These are phyloP conservation scores for Dyspetes luteomarginatus DNA, from an alignment of 2,888 invertebrate species.

Conservation along the genomic window DNA sequence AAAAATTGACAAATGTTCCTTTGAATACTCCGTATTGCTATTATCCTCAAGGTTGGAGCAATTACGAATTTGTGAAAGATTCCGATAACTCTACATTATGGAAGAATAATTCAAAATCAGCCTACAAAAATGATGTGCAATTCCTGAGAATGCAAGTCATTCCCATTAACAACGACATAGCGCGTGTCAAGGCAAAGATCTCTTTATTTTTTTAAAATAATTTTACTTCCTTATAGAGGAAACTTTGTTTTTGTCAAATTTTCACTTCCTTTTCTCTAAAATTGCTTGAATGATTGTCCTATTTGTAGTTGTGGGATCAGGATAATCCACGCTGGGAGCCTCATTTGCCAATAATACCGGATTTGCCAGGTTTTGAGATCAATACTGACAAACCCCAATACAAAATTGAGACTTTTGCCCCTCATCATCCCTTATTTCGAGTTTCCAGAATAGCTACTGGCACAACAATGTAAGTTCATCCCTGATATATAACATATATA, in stretches of 20 bases:
- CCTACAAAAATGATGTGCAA: slow-evolving; percentile 88
- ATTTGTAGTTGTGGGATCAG: slow-evolving; percentile 84
- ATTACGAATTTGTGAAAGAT: slow-evolving; percentile 87
- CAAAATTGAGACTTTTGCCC: slow-evolving; percentile 85
- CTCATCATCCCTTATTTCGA: too few species aligned
- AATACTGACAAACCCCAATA: slow-evolving; percentile 84
- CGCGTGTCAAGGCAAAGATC: slow-evolving; percentile 87
- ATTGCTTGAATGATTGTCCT: too few species aligned
- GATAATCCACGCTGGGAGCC: slow-evolving; percentile 87
- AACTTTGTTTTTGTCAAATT: slow-evolving; percentile 11
- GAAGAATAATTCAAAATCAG: slow-evolving; percentile 84
- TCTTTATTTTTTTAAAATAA: neutral
- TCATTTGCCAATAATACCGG: slow-evolving; percentile 84
- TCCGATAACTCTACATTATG: slow-evolving; percentile 86
- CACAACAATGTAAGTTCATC: too few species aligned
- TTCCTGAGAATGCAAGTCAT: slow-evolving; percentile 86
- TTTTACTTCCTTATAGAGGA: slow-evolving; percentile 29
- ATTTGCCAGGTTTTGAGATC: slow-evolving; percentile 75
- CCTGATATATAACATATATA: too few species aligned
- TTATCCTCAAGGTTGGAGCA: slow-evolving; percentile 88
- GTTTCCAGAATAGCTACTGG: too few species aligned
- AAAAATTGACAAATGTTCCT: slow-evolving; percentile 67
- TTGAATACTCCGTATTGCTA: slow-evolving; percentile 89
- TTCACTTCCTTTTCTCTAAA: too few species aligned
- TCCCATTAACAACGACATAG: slow-evolving; percentile 86